These are phyloP conservation scores for Microcebus ravelobensis DNA, from an alignment of 2,113 vertebrate species.

Conservation along the genomic window DNA sequence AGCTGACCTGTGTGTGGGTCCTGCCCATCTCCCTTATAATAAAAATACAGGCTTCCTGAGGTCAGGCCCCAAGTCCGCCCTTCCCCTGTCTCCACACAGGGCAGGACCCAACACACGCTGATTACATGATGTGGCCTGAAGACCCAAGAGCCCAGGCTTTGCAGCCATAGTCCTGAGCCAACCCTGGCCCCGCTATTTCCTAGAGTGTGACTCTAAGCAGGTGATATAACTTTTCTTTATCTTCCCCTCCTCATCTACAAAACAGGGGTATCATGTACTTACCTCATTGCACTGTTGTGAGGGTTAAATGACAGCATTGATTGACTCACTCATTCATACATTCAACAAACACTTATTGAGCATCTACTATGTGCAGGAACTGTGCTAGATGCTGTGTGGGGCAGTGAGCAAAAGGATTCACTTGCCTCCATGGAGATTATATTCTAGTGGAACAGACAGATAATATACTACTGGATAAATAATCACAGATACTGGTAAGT, in stretches of 20 bases:
- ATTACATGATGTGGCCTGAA: background rate
- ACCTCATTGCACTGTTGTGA: background rate
- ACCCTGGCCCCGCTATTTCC: background rate
- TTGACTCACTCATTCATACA: background rate
- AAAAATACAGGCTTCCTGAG: conserved; percentile 30
- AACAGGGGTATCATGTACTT: background rate
- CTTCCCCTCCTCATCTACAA: background rate
- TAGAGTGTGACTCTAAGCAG: background rate
- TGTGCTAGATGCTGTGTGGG: background rate
- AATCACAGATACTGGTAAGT: background rate
- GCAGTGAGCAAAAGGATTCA: background rate
- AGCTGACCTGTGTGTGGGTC: background rate
- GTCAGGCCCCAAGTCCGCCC: background rate
- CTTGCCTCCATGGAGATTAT: background rate
- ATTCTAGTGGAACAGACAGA: background rate
- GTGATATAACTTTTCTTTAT: background rate
- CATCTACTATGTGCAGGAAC: background rate
- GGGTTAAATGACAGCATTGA: background rate
- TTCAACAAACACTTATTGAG: background rate
- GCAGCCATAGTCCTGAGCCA: background rate
- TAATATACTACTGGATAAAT: background rate
- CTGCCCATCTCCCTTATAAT: background rate
- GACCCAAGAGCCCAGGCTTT: background rate
- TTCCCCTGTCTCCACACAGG: background rate
- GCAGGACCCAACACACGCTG: background rate